Evolutionary conservation across 2,113 vertebrate genomes (phyloP).

Genomic region (Illadopsis cleaveri): DNA sequence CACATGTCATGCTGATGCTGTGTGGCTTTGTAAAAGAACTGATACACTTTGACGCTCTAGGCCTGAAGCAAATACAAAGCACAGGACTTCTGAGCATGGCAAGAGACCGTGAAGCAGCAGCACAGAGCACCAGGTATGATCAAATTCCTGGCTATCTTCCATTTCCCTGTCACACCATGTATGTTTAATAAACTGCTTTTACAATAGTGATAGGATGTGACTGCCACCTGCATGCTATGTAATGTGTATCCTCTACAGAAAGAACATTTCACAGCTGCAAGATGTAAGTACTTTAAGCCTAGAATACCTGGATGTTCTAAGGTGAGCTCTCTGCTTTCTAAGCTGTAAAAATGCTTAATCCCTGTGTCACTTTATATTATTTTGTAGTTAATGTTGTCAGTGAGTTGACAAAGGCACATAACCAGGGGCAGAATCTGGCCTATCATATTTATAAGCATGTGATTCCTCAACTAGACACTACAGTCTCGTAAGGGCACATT

Average conservation of each 20-base stretch:
- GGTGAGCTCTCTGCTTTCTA: conserved; percentile 21
- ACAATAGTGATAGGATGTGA: conserved; percentile 73
- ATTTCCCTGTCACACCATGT: conserved; percentile 69
- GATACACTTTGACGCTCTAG: conserved; percentile 80
- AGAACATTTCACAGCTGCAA: conserved; percentile 49
- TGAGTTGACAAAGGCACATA: conserved; percentile 9
- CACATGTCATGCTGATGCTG: conserved; percentile 81
- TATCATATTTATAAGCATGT: neutral
- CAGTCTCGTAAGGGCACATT: neutral
- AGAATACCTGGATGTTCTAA: conserved; percentile 41
- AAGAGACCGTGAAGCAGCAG: conserved; percentile 83
- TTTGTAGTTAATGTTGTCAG: conserved; percentile 13
- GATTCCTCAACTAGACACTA: neutral
- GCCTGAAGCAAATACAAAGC: conserved; percentile 76
- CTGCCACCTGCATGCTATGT: conserved; percentile 65
- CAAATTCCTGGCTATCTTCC: conserved; percentile 75
- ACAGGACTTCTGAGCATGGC: conserved; percentile 66
- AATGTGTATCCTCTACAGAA: conserved; percentile 1
- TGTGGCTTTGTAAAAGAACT: conserved; percentile 76
- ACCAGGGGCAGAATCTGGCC: conserved; percentile 10
- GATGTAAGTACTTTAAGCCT: neutral
- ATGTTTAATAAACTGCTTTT: conserved; percentile 59
- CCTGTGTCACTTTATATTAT: conserved; percentile 41
- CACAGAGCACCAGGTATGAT: conserved; percentile 82
- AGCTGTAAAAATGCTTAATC: conserved; percentile 49